phyloP scores from a whole-genome alignment of 2,888 invertebrate species.

The Drosophila suboccidentalis region DNA sequence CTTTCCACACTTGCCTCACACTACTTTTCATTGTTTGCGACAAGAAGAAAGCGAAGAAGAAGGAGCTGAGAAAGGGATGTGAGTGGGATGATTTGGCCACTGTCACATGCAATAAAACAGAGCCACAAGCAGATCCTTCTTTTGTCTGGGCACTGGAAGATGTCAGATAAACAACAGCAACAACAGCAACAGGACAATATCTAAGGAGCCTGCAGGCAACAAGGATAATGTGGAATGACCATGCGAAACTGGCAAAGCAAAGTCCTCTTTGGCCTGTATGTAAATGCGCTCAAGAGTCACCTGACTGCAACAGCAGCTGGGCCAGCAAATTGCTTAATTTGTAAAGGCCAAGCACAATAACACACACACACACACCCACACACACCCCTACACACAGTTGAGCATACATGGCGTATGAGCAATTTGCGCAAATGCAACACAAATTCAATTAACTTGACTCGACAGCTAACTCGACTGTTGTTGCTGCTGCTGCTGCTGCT shows the following conservation, averaged over 20 bases:
- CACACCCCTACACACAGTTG: conserved; percentile 5
- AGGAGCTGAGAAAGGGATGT: conserved; percentile 1
- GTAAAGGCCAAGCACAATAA: conserved; percentile 46
- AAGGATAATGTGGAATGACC: conserved; percentile 60
- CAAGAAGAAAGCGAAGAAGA: not conserved
- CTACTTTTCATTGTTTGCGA: conserved; percentile 54
- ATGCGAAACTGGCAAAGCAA: conserved; percentile 65
- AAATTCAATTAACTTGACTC: conserved; percentile 72
- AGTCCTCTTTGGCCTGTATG: conserved; percentile 61
- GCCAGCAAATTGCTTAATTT: conserved; percentile 72
- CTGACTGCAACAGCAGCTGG: conserved; percentile 51
- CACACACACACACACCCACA: conserved; percentile 16
- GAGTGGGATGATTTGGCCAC: conserved; percentile 32
- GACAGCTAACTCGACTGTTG: conserved; percentile 27
- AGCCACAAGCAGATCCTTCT: conserved; percentile 39
- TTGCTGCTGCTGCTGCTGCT: conserved; percentile 16
- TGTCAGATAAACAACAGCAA: conserved; percentile 38
- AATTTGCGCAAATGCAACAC: conserved; percentile 60
- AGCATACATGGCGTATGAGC: conserved; percentile 35
- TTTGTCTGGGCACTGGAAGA: conserved; percentile 44
- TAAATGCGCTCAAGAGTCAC: conserved; percentile 62
- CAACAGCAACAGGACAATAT: conserved; percentile 1
- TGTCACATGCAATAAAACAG: conserved; percentile 67
- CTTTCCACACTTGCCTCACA: conserved; percentile 27
- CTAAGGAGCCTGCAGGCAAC: conserved; percentile 23